Conservation (phyloP, 2,113 vertebrate genomes). For the Cyanistes caeruleus region DNA sequence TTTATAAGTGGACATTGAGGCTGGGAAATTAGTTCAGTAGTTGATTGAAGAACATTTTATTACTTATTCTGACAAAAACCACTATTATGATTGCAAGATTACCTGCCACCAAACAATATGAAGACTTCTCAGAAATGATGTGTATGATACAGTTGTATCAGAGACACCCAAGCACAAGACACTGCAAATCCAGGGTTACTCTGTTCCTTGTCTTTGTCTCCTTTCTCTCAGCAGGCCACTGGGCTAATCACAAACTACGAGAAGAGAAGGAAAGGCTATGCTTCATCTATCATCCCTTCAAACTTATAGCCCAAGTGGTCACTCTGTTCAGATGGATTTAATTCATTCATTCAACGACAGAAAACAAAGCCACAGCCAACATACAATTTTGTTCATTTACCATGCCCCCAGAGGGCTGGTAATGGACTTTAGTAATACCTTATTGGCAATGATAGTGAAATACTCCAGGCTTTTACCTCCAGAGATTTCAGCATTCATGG, state of each 20-base stretch:
- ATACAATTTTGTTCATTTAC: constrained; percentile 24
- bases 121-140: not conserved
- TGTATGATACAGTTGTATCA: not conserved
- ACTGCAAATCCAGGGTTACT: not conserved
- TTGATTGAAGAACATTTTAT: not conserved
- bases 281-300: constrained; percentile 43
- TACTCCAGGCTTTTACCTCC: constrained; percentile 6
- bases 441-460: constrained; percentile 19
- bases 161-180: not conserved
- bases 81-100: not conserved
- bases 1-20: not conserved
- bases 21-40: not conserved
- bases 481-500: constrained; percentile 22
- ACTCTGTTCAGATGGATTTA: constrained; percentile 6
- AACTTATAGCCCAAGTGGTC: constrained; percentile 6
- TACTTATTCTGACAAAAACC: not conserved
- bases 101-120: not conserved
- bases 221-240: not conserved
- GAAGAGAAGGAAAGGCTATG: not conserved
- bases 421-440: constrained; percentile 48
- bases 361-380: constrained; percentile 32
- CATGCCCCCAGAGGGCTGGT: not conserved
- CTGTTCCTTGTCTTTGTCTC: not conserved
- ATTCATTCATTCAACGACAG: constrained; percentile 20
- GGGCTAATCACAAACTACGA: not conserved